phyloP scores from a whole-genome alignment of 2,113 vertebrate species.

The Cebidichthys violaceus region DNA sequence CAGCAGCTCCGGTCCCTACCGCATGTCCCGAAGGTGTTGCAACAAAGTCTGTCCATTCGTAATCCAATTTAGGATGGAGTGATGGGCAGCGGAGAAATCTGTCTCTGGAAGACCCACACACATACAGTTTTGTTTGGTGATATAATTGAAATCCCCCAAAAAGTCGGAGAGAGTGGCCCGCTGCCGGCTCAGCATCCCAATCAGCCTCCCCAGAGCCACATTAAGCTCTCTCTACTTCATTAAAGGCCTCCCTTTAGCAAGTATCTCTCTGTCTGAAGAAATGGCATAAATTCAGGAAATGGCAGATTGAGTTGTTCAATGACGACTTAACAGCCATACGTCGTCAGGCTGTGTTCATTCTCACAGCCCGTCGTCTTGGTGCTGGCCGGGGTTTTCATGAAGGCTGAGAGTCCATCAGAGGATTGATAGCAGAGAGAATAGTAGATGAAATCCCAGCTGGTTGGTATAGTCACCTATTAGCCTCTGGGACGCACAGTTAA shows the following conservation, averaged over 20 bases:
- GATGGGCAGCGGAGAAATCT: constrained; percentile 41
- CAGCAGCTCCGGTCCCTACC: constrained; percentile 24
- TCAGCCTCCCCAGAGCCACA: constrained; percentile 9
- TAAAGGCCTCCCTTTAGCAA: constrained; percentile 38
- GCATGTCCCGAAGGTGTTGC: constrained; percentile 16
- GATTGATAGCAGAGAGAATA: constrained; percentile 23
- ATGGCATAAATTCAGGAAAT: constrained; percentile 19
- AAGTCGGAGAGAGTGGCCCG: not conserved
- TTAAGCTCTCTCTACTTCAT: constrained; percentile 37
- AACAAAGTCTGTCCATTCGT: constrained; percentile 28
- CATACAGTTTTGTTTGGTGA: constrained; percentile 22
- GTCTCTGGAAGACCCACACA: constrained; percentile 19
- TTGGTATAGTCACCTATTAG: constrained; percentile 36
- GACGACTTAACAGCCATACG: constrained; percentile 7
- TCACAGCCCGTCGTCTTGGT: constrained; percentile 14
- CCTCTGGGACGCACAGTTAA: constrained; percentile 37
- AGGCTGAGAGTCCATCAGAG: constrained; percentile 4
- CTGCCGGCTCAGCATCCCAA: not conserved
- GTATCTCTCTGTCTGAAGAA: constrained; percentile 28
- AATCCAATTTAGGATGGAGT: constrained; percentile 58
- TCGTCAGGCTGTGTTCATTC: constrained; percentile 25
- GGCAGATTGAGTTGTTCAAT: constrained; percentile 37
- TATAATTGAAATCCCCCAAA: constrained; percentile 33
- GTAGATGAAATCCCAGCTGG: constrained; percentile 32
- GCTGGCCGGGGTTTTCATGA: not conserved